phyloP scores from a whole-genome alignment of 2,113 vertebrate genomes.

The Tapirus terrestris region DNA sequence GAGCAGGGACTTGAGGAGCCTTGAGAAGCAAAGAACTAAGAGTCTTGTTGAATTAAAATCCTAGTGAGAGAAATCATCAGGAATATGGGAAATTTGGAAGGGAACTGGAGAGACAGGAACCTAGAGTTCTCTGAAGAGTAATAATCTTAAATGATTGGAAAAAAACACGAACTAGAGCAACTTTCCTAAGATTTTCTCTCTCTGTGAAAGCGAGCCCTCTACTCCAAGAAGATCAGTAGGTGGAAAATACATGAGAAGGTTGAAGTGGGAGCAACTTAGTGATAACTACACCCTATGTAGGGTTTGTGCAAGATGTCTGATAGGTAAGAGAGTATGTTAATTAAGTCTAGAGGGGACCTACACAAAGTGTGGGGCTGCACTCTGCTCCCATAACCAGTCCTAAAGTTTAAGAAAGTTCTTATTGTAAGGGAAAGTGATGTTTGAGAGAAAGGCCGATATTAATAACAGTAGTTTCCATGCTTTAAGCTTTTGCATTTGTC shows the following conservation, averaged over 20 bases:
- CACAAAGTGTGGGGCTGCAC: not conserved
- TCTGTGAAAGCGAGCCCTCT: not conserved
- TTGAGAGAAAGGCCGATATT: not conserved
- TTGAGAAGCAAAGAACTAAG: constrained; percentile 7
- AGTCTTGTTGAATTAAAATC: not conserved
- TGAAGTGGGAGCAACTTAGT: not conserved
- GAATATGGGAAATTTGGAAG: not conserved
- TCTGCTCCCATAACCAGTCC: not conserved
- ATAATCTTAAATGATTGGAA: not conserved
- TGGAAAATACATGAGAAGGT: not conserved
- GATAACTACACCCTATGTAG: not conserved
- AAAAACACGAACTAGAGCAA: not conserved
- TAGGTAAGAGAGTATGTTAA: not conserved
- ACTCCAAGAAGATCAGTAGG: not conserved
- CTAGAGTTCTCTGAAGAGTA: not conserved
- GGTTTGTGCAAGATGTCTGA: not conserved
- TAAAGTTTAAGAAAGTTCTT: not conserved
- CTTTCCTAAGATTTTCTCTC: not conserved
- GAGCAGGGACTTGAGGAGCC: not conserved
- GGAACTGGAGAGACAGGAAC: not conserved
- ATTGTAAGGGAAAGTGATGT: not conserved
- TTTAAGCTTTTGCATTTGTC: not conserved
- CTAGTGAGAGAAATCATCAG: not conserved
- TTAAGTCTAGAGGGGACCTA: not conserved
- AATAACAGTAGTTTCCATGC: not conserved